phyloP scores from a whole-genome alignment of 2,797 vertebrate genomes.

The Helostoma temminkii region DNA sequence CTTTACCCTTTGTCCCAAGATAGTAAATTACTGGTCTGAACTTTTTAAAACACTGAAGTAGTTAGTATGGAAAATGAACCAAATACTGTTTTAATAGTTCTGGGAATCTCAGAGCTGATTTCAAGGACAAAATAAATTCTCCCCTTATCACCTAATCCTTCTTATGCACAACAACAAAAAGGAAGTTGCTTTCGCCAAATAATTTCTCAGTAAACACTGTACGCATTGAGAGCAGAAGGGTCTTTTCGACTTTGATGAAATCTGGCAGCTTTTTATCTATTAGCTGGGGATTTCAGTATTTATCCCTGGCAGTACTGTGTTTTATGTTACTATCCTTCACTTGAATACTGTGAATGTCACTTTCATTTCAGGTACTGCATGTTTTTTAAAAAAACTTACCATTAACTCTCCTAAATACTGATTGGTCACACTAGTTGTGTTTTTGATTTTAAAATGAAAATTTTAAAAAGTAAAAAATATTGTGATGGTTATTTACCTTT shows the following conservation, averaged over 20 bases:
- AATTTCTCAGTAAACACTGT: not conserved
- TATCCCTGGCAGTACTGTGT: not conserved
- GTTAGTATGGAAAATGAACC: constrained; percentile 35
- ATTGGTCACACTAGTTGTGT: not conserved
- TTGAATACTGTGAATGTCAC: constrained; percentile 9
- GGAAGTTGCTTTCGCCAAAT: constrained; percentile 6
- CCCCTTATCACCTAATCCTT: constrained; percentile 16
- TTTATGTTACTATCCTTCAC: not conserved
- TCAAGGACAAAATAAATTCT: constrained; percentile 12
- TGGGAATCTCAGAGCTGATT: constrained; percentile 33
- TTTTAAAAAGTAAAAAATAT: not conserved
- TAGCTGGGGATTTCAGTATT: constrained; percentile 1
- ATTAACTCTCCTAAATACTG: not conserved
- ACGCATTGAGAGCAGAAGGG: not conserved
- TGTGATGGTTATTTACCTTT: too few species aligned
- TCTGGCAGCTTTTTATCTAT: constrained; percentile 24
- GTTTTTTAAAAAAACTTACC: not conserved
- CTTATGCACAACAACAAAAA: not conserved
- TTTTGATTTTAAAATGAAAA: too few species aligned
- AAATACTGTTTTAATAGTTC: constrained; percentile 28
- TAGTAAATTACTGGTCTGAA: constrained; percentile 54
- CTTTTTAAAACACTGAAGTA: constrained; percentile 37
- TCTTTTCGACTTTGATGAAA: constrained; percentile 18
- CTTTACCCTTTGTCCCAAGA: constrained; percentile 55
- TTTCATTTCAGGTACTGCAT: not conserved